Evolutionary conservation across 2,888 invertebrate genomes (phyloP).

Genomic region (Phania funesta): DNA sequence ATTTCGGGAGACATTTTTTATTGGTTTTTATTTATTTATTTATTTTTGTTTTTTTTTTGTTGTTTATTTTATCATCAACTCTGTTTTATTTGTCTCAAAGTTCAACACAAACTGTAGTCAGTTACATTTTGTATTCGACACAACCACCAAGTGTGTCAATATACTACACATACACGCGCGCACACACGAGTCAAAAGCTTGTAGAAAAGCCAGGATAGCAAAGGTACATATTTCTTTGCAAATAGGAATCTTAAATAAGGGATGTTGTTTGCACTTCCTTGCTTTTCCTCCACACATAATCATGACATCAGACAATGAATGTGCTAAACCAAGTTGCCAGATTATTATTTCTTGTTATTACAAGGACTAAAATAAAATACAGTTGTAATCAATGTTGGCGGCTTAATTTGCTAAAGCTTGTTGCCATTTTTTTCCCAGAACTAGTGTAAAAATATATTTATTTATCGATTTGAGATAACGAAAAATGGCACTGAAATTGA

Average conservation of each 20-base stretch:
- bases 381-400: too few relatives aligned
- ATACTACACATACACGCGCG: background rate
- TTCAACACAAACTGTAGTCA: background rate
- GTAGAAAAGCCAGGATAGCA: background rate
- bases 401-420: too few relatives aligned
- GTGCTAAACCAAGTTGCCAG: background rate
- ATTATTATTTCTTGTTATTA: too few relatives aligned
- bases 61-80: background rate
- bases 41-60: background rate
- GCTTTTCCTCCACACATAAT: background rate
- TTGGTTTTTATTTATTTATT: background rate
- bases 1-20: background rate
- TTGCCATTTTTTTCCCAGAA: too few relatives aligned
- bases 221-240: background rate
- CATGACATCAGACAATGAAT: constrained; percentile 34
- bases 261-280: background rate
- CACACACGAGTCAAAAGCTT: background rate
- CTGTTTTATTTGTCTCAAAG: background rate
- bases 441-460: too few relatives aligned
- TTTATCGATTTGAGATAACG: too few relatives aligned
- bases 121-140: background rate
- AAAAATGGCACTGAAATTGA: too few relatives aligned
- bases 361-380: too few relatives aligned
- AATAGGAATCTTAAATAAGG: background rate
- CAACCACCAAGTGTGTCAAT: background rate